Evolutionary conservation across 2,888 invertebrate species (phyloP), one percentile per base, ranked within the genome.

Genomic region (Acheta domesticus): DNA sequence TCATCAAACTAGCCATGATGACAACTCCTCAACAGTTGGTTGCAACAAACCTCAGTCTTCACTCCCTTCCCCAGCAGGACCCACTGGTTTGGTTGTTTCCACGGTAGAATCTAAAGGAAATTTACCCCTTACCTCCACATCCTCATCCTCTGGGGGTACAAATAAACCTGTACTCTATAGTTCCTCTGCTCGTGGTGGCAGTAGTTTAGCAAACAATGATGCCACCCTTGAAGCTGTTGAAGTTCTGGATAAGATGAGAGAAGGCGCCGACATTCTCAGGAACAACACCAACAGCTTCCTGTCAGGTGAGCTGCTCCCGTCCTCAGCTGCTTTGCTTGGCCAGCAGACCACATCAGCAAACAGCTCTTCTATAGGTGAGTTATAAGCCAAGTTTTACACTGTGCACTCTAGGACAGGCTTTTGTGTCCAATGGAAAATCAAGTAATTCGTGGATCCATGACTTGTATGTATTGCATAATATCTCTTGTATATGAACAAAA

Each of bases 201-300:
- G 62, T n/a, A 62, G 62, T 62, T 62, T 62, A n/a, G 62, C 62
- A 62, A 62, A 62, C n/a, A 62, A 62, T 62, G 62, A 62, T 62
- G 62, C 62, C 62, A 62, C 62, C n/a, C n/a, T 62, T 23, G 91
- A 91, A 83, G 89, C 91, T 1, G 89, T 91, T 3, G 92, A 92
- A 84, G 91, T 91, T 77, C 87, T 92, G 76, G 92, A 92, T 85
- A 91, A 91, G 85, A 90, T 92, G 86, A 89, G 91, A 23, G 92
- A 92, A 85, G 91, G 91, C 75, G 90, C 91, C 12, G 94, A 94
- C 83, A 91, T 93, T 86, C 89, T 93, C 83, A 90, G 93, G 81
- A 94, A 94, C 87, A 94, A 93, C 85, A 93, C 94, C 77, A 94
- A 94, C 87, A 94, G 92, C 86, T 91, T 93, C 85, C 88, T 94